Base-by-base conservation (phyloP, 2,888 invertebrate species). In the Tetragonisca angustula region DNA sequence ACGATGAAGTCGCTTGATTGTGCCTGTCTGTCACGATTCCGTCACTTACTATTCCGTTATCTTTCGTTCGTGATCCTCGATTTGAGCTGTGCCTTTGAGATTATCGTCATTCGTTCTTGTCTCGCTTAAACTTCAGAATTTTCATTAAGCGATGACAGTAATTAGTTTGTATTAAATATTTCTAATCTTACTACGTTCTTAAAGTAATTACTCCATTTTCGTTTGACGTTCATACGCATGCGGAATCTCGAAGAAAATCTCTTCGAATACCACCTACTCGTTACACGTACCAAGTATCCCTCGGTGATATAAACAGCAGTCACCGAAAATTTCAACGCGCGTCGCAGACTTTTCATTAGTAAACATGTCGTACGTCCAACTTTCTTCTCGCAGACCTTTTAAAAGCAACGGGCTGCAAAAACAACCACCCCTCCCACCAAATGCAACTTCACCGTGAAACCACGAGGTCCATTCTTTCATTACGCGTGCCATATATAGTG, bases 1-100 rank as follows among this genome's bases (percentile, higher is more conserved):
- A 77, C 68, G 68, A 74, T 65, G 68, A 79, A 85, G 80, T 85
- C 78, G 65, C 13, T 69, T 4, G 78, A 86, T 87, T 72, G 65
- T 70, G 36, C n/a, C 73, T 21, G 52, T 4, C 62, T 61, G 61
- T 61, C 73, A 56, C 50, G 54, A 52, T 56, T 49, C n/a, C 64
- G 4, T 21, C 56, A 50, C 56, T 76, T 32, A 43, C 43, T 5
- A 4, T 5, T 19, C 17, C 0, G 4, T n/a, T n/a, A 24, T 9
- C 36, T 43, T 6, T 1, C 15, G 36, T 15, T 43, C 36, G n/a
- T 32, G 19, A 11, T 54, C 19, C 3, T 36, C 50, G 36, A 50
- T 54, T 59, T 64, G 21, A 6, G 32, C 32, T 2, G 11, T 9
- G 62, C 9, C 11, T 43, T 59, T 4, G 11, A 43, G 9, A 19